Percentiles rank a stretch among this genome's conserved stretches.
phyloP scores from a whole-genome alignment of 2,888 invertebrate genomes.

The Microctonus brassicae region DNA sequence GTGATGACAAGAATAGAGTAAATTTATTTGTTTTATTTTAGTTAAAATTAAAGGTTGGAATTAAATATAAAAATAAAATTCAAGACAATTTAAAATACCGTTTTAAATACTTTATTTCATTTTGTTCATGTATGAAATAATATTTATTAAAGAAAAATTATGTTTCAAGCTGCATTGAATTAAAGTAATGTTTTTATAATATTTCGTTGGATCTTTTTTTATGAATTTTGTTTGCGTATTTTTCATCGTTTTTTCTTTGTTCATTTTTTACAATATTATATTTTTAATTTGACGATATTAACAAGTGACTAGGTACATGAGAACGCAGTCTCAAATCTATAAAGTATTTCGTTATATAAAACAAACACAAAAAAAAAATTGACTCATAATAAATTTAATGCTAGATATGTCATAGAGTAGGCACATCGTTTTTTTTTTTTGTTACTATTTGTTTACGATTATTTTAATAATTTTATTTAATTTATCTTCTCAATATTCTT shows the following conservation, averaged over 20 bases:
- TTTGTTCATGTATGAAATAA: constrained; percentile 38
- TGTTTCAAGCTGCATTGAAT: constrained; percentile 59
- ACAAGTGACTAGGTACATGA: constrained; percentile 68
- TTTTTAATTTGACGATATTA: constrained; percentile 52
- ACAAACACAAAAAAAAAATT: constrained; percentile 36
- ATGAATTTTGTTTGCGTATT: constrained; percentile 44
- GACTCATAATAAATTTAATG: constrained; percentile 44
- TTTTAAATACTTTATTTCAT: constrained; percentile 38
- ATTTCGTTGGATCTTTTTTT: constrained; percentile 35
- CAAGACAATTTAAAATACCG: not conserved
- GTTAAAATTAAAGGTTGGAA: no score
- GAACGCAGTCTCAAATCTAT: constrained; percentile 60
- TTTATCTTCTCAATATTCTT: not conserved
- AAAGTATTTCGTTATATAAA: constrained; percentile 50
- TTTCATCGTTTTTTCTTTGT: constrained; percentile 20
- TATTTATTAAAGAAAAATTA: constrained; percentile 42
- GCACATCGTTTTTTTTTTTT: constrained; percentile 55
- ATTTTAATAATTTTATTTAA: constrained; percentile 1
- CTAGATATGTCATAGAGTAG: constrained; percentile 54
- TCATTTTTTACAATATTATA: no score
- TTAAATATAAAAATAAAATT: no score
- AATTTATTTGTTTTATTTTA: no score
- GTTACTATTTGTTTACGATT: constrained; percentile 24
- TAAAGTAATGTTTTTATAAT: constrained; percentile 48
- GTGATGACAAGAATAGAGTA: no score